Evolutionary conservation across 2,113 vertebrate genomes (phyloP).

Genomic region (Lontra canadensis): DNA sequence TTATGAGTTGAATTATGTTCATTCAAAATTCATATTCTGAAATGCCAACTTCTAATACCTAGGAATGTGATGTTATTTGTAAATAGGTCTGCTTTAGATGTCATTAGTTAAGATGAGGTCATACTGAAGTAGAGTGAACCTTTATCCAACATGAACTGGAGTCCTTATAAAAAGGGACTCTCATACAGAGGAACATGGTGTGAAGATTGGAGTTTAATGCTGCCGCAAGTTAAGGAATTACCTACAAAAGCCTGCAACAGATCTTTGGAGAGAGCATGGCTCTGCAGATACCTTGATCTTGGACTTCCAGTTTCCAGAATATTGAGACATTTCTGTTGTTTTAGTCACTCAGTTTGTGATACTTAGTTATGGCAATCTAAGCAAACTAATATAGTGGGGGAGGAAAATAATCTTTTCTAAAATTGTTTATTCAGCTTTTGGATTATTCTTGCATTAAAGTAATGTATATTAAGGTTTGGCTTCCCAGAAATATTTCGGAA

Average conservation of each 20-base stretch:
- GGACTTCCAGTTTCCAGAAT: neutral
- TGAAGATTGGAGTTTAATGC: neutral
- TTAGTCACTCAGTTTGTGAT: neutral
- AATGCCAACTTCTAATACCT: neutral
- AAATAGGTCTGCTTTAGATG: neutral
- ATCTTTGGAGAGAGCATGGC: neutral
- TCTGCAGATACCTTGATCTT: neutral
- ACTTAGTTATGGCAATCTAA: neutral
- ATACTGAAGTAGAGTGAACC: neutral
- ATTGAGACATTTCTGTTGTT: neutral
- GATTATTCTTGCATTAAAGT: neutral
- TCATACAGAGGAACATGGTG: fast-evolving
- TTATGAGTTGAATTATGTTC: neutral
- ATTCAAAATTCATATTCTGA: neutral
- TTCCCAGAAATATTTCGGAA: neutral
- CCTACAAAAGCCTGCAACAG: no score
- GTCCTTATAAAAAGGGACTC: neutral
- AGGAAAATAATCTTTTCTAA: neutral
- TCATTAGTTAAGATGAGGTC: neutral
- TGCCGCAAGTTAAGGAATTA: neutral
- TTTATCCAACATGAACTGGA: neutral
- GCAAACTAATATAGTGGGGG: neutral
- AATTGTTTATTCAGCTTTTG: neutral
- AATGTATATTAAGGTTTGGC: neutral
- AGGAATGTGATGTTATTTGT: neutral